Evolutionary conservation across 2,888 invertebrate genomes (phyloP).

Genomic region (Cephalotes varians): DNA sequence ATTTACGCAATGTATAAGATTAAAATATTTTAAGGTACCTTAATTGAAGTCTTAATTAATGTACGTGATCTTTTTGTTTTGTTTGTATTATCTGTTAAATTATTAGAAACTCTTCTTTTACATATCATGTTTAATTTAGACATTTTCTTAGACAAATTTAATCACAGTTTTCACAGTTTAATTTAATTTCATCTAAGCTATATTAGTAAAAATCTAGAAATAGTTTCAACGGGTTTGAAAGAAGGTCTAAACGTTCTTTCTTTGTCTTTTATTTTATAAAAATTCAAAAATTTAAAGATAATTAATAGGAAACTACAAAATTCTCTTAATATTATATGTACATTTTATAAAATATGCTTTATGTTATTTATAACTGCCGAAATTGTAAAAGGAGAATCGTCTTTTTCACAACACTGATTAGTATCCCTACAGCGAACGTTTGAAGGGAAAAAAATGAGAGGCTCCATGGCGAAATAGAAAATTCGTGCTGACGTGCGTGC

Average conservation of each 20-base stretch:
- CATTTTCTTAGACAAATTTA: background rate
- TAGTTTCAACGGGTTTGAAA: background rate
- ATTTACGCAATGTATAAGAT: constrained; percentile 12
- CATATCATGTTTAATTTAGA: background rate
- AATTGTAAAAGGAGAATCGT: background rate
- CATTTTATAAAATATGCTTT: background rate
- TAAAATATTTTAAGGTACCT: background rate
- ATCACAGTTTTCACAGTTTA: too few species aligned
- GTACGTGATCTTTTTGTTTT: background rate
- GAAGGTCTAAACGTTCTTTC: background rate
- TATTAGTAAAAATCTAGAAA: background rate
- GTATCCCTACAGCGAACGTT: constrained; percentile 11
- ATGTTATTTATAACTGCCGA: constrained; percentile 10
- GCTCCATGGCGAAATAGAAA: constrained; percentile 63
- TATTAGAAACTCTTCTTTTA: background rate
- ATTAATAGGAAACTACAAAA: background rate
- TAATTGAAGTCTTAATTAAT: background rate
- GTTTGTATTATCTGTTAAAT: background rate
- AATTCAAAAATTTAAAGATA: background rate
- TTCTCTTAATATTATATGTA: background rate
- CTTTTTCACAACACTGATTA: background rate
- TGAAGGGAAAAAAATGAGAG: constrained; percentile 16
- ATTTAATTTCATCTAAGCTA: background rate
- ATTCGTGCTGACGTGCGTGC: constrained; percentile 76
- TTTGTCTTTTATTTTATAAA: background rate